Conservation (phyloP, 2,113 vertebrate genomes). For the Aptenodytes patagonicus region DNA sequence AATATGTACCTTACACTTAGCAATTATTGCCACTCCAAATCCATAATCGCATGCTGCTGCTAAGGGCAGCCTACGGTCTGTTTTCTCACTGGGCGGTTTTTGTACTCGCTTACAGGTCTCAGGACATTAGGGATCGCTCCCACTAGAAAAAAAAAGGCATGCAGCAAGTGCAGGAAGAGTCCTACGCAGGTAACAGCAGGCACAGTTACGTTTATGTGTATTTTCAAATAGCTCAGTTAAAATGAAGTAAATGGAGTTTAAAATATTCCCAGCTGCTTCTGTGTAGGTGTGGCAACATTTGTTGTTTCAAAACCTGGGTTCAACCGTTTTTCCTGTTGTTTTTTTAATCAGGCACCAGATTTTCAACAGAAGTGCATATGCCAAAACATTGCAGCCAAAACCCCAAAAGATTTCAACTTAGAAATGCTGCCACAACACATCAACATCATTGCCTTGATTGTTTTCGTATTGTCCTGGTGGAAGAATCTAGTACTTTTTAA, state of each 20-base stretch:
- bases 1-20: background rate
- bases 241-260: background rate
- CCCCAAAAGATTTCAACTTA: background rate
- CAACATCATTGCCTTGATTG: background rate
- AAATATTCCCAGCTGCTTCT: background rate
- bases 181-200: background rate
- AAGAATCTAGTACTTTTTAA: background rate
- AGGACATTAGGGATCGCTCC: background rate
- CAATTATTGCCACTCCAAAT: background rate
- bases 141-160: background rate
- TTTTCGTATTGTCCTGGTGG: background rate
- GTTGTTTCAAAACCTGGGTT: background rate
- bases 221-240: background rate
- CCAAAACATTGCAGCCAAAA: background rate
- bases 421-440: background rate
- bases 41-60: background rate
- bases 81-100: background rate
- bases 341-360: background rate
- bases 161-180: background rate
- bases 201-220: background rate
- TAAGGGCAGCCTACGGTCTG: background rate
- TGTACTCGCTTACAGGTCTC: background rate
- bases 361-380: background rate
- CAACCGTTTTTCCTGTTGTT: background rate
- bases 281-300: background rate